phyloP scores from a whole-genome alignment of 1,140 invertebrate species.

The Tribolium madens region DNA sequence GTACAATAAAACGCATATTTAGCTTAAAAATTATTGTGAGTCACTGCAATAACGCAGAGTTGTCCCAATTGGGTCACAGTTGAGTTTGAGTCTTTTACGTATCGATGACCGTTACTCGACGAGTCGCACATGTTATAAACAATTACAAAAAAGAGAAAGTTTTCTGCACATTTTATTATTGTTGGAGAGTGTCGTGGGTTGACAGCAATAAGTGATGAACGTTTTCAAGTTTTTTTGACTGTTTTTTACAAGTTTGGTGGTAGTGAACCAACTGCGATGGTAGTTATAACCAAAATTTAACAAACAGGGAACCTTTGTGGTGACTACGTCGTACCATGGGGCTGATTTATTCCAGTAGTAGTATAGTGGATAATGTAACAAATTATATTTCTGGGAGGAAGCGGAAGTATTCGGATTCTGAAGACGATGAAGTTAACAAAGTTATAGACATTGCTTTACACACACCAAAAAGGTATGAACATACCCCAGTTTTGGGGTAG shows the following conservation, averaged over 20 bases:
- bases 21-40: not conserved
- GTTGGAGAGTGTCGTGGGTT: not conserved
- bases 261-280: not conserved
- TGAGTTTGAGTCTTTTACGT: not conserved
- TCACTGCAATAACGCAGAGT: not conserved
- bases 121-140: constrained; percentile 14
- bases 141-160: constrained; percentile 36
- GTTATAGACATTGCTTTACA: constrained; percentile 64
- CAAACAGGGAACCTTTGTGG: no score
- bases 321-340: constrained; percentile 51
- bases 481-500: not conserved
- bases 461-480: constrained; percentile 64
- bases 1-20: not conserved
- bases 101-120: not conserved
- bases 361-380: constrained; percentile 58
- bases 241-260: not conserved
- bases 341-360: constrained; percentile 52
- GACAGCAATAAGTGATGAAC: constrained; percentile 1
- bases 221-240: constrained; percentile 16
- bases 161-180: constrained; percentile 26
- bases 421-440: constrained; percentile 63
- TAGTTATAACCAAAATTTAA: not conserved
- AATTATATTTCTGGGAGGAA: constrained; percentile 61
- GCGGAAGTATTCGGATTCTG: constrained; percentile 60
- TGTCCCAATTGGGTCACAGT: not conserved